Evolutionary conservation across 2,797 vertebrate genomes (phyloP), one percentile per base, ranked within the genome.

Genomic region (Alectoris magna): DNA sequence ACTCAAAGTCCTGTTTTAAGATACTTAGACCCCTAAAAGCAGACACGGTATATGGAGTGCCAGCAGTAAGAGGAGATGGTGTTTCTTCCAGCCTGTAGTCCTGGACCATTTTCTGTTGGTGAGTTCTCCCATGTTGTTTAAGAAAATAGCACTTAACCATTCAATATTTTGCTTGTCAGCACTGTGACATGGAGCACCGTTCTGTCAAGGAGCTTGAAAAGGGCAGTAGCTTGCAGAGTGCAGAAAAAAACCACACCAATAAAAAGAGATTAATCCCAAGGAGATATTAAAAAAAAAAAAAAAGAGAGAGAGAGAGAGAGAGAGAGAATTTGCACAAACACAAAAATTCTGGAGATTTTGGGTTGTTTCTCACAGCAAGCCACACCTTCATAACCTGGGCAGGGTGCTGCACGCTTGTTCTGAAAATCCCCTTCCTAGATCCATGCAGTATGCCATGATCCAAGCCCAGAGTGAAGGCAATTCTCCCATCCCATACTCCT

Each of bases 201-300:
- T 91, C 87, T 86, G 87, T 95, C 93, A 82, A 74, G 71, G 44
- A 74, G 60, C 76, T 88, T 94, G 95, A 96, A 96, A 96, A 96
- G 93, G 88, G 90, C 88, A 91, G 24, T 63, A 81, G 41, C 86
- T 88, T 91, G 70, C 60, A 46, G 53, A 83, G 10, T 51, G 15
- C 43, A 59, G 26, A 18, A 22, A 73, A 66, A 27, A 22, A 14
- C 3, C 0, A 0, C 26, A 46, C 15, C 14, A 62, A 75, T 49
- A 48, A 62, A 76, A 67, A 14, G 48, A n/a, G 2, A 88, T 86
- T 88, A 88, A 82, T 70, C 53, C 53, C 53, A 31, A 18, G 29
- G 53, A 55, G 29, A 55, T 53, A 34, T 7, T 18, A 31, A 55
- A 7, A 1, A 38, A 60, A 46, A n/a, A 66, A 7, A 34, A 8